A percentile compares a stretch with the other conserved stretches of the same genome.
phyloP scores from a whole-genome alignment of 2,113 vertebrate genomes.

The Salvelinus sp. region DNA sequence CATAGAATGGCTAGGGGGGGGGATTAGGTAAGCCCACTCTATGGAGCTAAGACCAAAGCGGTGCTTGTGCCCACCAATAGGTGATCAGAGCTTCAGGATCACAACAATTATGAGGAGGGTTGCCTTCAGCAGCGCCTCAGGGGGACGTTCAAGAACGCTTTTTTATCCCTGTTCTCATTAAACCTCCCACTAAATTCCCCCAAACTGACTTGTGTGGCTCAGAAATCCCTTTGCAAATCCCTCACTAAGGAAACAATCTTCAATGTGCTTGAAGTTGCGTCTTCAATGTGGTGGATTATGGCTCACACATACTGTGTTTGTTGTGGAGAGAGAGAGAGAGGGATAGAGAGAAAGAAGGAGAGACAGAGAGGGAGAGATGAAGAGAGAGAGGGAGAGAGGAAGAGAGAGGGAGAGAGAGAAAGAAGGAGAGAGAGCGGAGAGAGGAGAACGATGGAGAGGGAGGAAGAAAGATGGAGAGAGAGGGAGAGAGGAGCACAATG shows the following conservation, averaged over 20 bases:
- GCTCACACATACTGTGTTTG: not conserved
- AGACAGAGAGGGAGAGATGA: constrained; percentile 10
- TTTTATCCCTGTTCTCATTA: constrained; percentile 2
- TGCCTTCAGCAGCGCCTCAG: constrained; percentile 19
- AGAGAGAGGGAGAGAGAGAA: not conserved
- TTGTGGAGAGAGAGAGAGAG: not conserved
- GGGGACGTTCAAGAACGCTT: not conserved
- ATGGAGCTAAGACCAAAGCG: constrained; percentile 32
- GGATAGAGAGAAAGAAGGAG: not conserved
- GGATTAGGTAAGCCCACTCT: constrained; percentile 59
- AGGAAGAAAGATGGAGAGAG: not conserved
- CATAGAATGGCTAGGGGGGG: constrained; percentile 40
- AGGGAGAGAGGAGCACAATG: constrained; percentile 1
- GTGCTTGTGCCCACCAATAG: constrained; percentile 51
- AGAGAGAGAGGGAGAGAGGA: constrained; percentile 5
- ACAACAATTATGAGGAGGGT: constrained; percentile 1
- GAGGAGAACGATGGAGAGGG: not conserved
- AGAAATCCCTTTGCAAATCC: not conserved
- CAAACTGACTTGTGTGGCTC: constrained; percentile 6
- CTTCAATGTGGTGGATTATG: not conserved
- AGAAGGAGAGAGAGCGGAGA: not conserved
- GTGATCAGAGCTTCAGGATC: constrained; percentile 43
- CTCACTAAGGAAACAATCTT: constrained; percentile 2
- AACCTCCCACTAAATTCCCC: constrained; percentile 14
- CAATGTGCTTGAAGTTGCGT: not conserved